Conservation (phyloP, 1,140 invertebrate species). For the Euschistus heros region DNA sequence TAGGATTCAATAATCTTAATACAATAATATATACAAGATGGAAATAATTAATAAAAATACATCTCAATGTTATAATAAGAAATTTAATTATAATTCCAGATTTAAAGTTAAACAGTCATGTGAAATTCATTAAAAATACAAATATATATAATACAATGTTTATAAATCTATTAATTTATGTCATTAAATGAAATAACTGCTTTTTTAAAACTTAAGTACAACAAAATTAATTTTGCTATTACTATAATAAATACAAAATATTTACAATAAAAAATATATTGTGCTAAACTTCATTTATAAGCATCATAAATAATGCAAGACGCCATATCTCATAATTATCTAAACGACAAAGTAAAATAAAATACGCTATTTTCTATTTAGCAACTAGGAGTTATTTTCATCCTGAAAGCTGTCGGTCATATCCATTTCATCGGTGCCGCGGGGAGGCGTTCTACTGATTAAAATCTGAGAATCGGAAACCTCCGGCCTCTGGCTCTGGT, state of each 20-base stretch:
- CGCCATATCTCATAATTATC: too few species aligned
- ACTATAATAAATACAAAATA: background rate
- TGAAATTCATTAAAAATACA: background rate
- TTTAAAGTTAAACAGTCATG: too few species aligned
- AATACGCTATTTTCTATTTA: background rate
- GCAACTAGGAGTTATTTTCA: constrained; percentile 27
- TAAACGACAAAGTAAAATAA: background rate
- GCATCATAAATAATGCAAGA: too few species aligned
- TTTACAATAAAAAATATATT: too few species aligned
- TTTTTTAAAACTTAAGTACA: background rate
- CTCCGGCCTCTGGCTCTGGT: background rate
- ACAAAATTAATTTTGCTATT: background rate
- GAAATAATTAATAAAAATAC: too few species aligned
- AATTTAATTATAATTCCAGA: too few species aligned
- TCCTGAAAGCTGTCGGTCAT: constrained; percentile 30
- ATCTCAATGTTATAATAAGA: too few species aligned
- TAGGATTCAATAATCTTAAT: too few species aligned
- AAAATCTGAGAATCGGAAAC: background rate
- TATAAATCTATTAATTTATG: constrained; percentile 9
- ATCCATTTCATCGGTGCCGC: constrained; percentile 21
- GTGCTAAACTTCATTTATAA: too few species aligned
- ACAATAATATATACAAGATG: too few species aligned
- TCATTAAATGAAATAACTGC: background rate
- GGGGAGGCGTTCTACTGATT: background rate
- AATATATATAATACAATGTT: background rate